A percentile compares a stretch with the other conserved stretches of the same genome.
phyloP scores from a whole-genome alignment of 2,113 vertebrate genomes.

The Tylochromis polylepis region DNA sequence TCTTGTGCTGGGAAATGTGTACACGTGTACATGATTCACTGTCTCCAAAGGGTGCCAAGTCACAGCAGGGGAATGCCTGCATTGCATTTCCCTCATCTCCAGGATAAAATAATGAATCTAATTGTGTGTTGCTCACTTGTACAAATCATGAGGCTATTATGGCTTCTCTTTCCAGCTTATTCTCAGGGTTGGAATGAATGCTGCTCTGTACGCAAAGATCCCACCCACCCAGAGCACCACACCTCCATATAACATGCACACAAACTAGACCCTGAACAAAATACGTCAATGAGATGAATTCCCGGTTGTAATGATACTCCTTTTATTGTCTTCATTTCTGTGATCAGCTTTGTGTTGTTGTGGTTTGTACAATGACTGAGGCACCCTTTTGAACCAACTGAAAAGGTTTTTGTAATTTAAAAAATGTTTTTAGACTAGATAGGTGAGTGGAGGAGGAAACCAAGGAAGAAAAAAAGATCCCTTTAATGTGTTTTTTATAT shows the following conservation, averaged over 20 bases:
- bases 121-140: conserved; percentile 47
- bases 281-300: background rate
- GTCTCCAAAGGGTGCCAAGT: conserved; percentile 51
- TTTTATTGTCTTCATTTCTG: background rate
- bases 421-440: background rate
- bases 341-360: background rate
- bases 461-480: background rate
- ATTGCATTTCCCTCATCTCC: conserved; percentile 50
- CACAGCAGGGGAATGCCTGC: conserved; percentile 34
- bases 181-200: background rate
- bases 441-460: background rate
- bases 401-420: background rate
- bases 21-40: conserved; percentile 46
- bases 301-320: background rate
- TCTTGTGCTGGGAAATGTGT: conserved; percentile 46
- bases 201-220: conserved; percentile 24
- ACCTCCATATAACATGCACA: background rate
- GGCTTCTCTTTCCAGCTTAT: background rate
- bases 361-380: background rate
- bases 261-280: background rate
- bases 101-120: conserved; percentile 54
- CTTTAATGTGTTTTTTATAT: background rate
- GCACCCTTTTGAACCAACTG: background rate
- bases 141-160: conserved; percentile 10
- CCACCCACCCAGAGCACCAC: background rate